Evolutionary conservation across 1,140 invertebrate species (phyloP), one percentile per base, ranked within the genome.

Genomic region (Nephotettix cincticeps): DNA sequence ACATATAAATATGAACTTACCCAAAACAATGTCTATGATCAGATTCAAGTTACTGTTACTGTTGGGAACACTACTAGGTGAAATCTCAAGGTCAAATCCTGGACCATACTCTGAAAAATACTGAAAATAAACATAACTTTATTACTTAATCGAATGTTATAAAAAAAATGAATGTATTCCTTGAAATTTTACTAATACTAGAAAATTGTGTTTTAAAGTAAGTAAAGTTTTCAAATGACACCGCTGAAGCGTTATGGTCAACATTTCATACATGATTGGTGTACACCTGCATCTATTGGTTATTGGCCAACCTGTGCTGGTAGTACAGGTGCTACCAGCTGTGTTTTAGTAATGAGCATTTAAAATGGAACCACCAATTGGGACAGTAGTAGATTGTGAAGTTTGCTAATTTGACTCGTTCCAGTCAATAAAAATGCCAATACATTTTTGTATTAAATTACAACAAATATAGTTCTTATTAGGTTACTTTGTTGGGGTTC

Each of bases 51-150:
- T 61, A 2, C 28, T 14, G 56, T 61, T 61, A 6, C 25, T 27
- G 28, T 61, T 61, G 6, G 56, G 56, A 2, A 6, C 11, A 61
- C 4, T 47, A 21, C 63, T 66, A 3, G 80, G 74, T 9, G 77
- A 75, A 32, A 89, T 82, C 9, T 79, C 68, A 25, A 90, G 74
- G 40, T 85, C 84, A 82, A 86, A 89, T 76, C 83, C 84, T 23
- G 88, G 88, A 17, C 85, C 86, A 81, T 87, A 90, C 32, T 80
- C 71, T 17, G 81, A 79, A 73, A 89, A 88, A 80, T 83, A 85
- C 84, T 87, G 73, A 28, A 79, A 79, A 74, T 75, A 70, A 73
- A 72, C 68, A 76, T 66, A 32, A 54, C 66, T 64, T 65, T 32
- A 40, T 64, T 21, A 36, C 21, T 45, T 65, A 6, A 68, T 14